These are phyloP conservation scores for Eciton burchellii DNA, from an alignment of 1,140 invertebrate species.

Conservation along the genomic window DNA sequence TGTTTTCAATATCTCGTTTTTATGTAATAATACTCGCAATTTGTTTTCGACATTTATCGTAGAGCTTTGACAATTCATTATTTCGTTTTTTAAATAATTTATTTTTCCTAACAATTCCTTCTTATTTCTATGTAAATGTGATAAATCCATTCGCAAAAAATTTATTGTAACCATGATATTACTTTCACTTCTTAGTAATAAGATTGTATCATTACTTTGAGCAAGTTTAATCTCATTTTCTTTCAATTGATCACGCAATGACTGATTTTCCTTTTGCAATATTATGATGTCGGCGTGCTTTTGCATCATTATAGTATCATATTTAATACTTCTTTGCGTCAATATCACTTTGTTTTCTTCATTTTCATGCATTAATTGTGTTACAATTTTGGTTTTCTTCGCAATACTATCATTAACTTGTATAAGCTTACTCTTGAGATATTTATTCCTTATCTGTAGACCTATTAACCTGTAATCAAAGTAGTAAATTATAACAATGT, in stretches of 20 bases:
- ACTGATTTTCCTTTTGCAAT: constrained; percentile 60
- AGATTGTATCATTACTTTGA: constrained; percentile 57
- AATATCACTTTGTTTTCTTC: constrained; percentile 20
- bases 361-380: constrained; percentile 22
- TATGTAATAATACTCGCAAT: constrained; percentile 28
- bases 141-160: constrained; percentile 50
- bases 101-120: constrained; percentile 47
- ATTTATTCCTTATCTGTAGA: constrained; percentile 53
- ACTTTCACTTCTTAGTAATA: constrained; percentile 54
- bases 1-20: constrained; percentile 64
- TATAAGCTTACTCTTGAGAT: constrained; percentile 49
- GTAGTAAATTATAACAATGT: neutral
- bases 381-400: constrained; percentile 46
- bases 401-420: constrained; percentile 37
- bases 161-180: constrained; percentile 58
- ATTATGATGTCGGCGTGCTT: constrained; percentile 49
- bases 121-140: constrained; percentile 60
- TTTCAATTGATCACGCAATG: constrained; percentile 43
- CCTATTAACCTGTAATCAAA: constrained; percentile 56
- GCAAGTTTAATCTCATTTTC: constrained; percentile 50
- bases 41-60: constrained; percentile 59
- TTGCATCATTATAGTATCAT: constrained; percentile 37
- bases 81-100: constrained; percentile 46
- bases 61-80: constrained; percentile 51
- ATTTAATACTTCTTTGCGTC: constrained; percentile 13